Evolutionary conservation across 2,888 invertebrate species (phyloP).

Genomic region (Euzetes globulus): DNA sequence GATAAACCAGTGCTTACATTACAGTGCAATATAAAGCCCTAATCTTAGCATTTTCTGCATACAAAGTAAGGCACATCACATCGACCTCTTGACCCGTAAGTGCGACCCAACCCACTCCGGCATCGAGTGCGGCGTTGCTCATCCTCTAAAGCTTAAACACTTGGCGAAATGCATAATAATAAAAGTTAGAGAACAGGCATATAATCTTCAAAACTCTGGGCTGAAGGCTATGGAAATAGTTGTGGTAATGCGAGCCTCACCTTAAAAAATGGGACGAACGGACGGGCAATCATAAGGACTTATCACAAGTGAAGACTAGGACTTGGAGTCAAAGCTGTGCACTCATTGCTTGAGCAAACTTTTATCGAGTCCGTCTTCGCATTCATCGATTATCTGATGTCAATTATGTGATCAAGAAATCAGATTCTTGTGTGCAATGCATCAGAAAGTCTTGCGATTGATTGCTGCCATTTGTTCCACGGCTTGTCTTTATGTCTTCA

Average conservation of each 20-base stretch:
- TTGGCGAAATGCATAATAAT: neutral
- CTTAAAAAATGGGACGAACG: conserved; percentile 24
- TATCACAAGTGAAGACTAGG: neutral
- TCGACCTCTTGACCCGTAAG: conserved; percentile 27
- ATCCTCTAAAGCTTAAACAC: neutral
- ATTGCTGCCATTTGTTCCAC: conserved; percentile 1
- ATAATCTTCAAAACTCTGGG: conserved; percentile 15
- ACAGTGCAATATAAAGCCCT: neutral
- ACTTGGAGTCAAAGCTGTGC: no score
- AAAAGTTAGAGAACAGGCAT: neutral
- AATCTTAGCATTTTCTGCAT: neutral
- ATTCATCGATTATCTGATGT: neutral
- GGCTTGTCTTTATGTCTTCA: conserved; percentile 14
- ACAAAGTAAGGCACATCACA: conserved; percentile 7
- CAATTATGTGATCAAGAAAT: neutral
- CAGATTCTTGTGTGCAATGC: neutral
- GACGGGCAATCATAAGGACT: neutral
- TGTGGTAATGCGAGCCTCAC: neutral
- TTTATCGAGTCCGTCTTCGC: neutral
- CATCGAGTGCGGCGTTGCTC: neutral
- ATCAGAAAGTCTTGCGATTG: neutral
- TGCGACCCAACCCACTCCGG: conserved; percentile 30
- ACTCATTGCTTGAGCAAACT: neutral
- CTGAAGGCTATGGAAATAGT: conserved; percentile 23
- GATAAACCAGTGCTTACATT: neutral